phyloP scores from a whole-genome alignment of 2,797 vertebrate species.

The Hylomyscus alleni region DNA sequence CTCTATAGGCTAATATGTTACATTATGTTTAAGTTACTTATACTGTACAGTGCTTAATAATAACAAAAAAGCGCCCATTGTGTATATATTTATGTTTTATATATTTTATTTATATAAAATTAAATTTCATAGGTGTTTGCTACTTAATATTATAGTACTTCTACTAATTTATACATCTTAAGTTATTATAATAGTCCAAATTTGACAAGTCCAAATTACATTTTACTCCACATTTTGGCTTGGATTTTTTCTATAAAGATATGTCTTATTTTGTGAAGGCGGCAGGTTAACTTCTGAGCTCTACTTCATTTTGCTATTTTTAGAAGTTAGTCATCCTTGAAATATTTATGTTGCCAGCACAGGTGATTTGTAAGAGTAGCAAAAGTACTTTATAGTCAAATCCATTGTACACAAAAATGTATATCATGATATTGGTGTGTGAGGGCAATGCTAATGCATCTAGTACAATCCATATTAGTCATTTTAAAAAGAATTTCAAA shows the following conservation, averaged over 20 bases:
- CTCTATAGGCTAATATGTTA: not conserved
- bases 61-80: not conserved
- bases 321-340: slow-evolving; percentile 86
- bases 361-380: slow-evolving; percentile 81
- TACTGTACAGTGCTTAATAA: slow-evolving; percentile 4
- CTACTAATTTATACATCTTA: slow-evolving; percentile 81
- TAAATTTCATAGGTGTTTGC: slow-evolving; percentile 4
- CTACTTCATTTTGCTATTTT: slow-evolving; percentile 85
- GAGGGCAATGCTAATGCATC: not conserved
- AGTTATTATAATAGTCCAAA: slow-evolving; percentile 72
- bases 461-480: slow-evolving; percentile 36
- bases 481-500: slow-evolving; percentile 9
- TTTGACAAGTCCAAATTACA: slow-evolving; percentile 81
- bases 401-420: slow-evolving; percentile 35
- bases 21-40: slow-evolving; percentile 30
- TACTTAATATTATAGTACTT: slow-evolving; percentile 53
- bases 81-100: slow-evolving; percentile 21
- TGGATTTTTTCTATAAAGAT: slow-evolving; percentile 82
- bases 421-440: slow-evolving; percentile 53
- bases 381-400: slow-evolving; percentile 71
- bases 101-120: not conserved
- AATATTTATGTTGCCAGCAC: slow-evolving; percentile 84
- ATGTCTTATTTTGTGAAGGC: slow-evolving; percentile 86
- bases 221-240: slow-evolving; percentile 79
- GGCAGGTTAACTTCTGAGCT: slow-evolving; percentile 81